Percentiles rank a stretch among this genome's conserved stretches.
Evolutionary conservation across 2,888 invertebrate genomes (phyloP).

Genomic region (Palloptera scutellata): DNA sequence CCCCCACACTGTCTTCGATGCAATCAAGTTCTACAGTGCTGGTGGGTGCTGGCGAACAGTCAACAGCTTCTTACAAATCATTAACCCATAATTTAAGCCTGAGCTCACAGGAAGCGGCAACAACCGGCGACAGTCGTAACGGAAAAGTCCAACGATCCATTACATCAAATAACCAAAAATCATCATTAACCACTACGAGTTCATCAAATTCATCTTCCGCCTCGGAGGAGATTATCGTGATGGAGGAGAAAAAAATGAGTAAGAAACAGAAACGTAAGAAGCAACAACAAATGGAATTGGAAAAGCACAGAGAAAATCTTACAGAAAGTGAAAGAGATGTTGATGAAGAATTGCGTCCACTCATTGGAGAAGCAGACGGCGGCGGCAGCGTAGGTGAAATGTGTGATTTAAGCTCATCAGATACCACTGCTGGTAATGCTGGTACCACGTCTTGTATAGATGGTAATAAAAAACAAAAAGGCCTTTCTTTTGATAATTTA

Average conservation of each 20-base stretch:
- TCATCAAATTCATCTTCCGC: slow-evolving; percentile 51
- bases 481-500: too few relatives aligned
- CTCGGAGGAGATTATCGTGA: slow-evolving; percentile 50
- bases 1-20: slow-evolving; percentile 34
- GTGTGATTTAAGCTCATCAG: too few relatives aligned
- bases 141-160: slow-evolving; percentile 5
- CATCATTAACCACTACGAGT: slow-evolving; percentile 32
- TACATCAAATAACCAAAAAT: slow-evolving; percentile 44
- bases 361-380: slow-evolving; percentile 54
- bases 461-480: too few relatives aligned
- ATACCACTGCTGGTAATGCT: too few relatives aligned
- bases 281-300: slow-evolving; percentile 40
- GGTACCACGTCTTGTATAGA: too few relatives aligned
- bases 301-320: slow-evolving; percentile 39
- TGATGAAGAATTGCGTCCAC: slow-evolving; percentile 62
- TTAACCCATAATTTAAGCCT: slow-evolving; percentile 47
- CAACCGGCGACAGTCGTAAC: slow-evolving; percentile 35
- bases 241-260: slow-evolving; percentile 50
- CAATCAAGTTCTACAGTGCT: slow-evolving; percentile 23
- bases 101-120: slow-evolving; percentile 44
- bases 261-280: slow-evolving; percentile 54
- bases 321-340: slow-evolving; percentile 43
- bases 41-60: slow-evolving; percentile 30
- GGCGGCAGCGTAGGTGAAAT: background rate
- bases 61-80: slow-evolving; percentile 44